Evolutionary conservation across 2,113 vertebrate species (phyloP).

Genomic region (Barnardius zonarius): DNA sequence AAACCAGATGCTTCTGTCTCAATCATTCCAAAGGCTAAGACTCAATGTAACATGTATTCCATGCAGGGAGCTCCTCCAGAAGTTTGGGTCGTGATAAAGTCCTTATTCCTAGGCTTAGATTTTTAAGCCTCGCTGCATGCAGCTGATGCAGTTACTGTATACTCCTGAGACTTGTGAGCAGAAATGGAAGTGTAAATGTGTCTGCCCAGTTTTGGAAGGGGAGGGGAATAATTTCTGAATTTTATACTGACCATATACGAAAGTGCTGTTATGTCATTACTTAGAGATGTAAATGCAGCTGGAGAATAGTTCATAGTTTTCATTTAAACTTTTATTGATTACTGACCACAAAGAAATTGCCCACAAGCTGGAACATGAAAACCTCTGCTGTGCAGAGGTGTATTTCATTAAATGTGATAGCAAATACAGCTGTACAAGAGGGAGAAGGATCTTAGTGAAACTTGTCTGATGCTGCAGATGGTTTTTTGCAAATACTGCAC

Average conservation of each 20-base stretch:
- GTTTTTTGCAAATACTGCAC: not conserved
- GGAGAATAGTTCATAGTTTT: not conserved
- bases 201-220: not conserved
- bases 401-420: not conserved
- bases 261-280: not conserved
- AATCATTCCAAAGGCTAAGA: not conserved
- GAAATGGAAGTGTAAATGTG: not conserved
- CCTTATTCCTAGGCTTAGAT: not conserved
- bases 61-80: not conserved
- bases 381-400: not conserved
- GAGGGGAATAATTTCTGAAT: not conserved
- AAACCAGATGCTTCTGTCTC: not conserved
- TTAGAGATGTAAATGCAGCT: not conserved
- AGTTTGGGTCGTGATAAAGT: not conserved
- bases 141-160: not conserved
- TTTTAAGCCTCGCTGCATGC: not conserved
- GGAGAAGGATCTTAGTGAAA: not conserved
- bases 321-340: conserved; percentile 21
- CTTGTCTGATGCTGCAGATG: not conserved
- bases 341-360: not conserved
- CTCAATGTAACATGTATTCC: not conserved
- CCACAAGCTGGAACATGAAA: not conserved
- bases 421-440: not conserved
- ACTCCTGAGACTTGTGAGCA: not conserved
- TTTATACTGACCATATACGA: not conserved